Evolutionary conservation across 2,888 invertebrate genomes (phyloP), one percentile per base, ranked within the genome.

Genomic region (Beris morrisii): DNA sequence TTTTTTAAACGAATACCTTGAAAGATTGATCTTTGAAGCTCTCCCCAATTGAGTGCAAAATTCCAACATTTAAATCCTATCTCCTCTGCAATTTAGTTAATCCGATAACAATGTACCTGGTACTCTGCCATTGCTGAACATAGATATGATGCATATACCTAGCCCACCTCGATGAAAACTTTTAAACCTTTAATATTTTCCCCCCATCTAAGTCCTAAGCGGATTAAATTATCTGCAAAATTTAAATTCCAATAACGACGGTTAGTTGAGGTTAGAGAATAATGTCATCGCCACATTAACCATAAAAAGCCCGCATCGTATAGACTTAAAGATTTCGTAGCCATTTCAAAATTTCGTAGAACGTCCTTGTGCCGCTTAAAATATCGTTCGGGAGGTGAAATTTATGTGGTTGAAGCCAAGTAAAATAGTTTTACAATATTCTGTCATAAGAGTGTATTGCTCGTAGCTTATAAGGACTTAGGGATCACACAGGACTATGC

Each of bases 171-270:
- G 22, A 22, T 22, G 22, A 22, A 22, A 12, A 13, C 43, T 56
- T 13, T 56, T 15, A 13, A 38, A 31, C n/a, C 55, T 52, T 38
- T 61, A 52, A 61, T 43, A 61, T 61, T 61, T 48, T 52, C 61
- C 22, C 61, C 31, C 50, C 38, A 61, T 38, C 38, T 9, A 38
- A 38, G 38, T 61, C 30, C n/a, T 69, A 69, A 69, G 69, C 55
- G 69, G 69, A 69, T 69, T 69, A 69, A 67, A 67, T 67, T 69
- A 69, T 69, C 67, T 65, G 65, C 65, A 69, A 69, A 69, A 69
- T 69, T 65, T 67, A 67, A 69, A 69, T 69, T 69, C 65, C 67
- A 65, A 68, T 68, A 68, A 64, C 52, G 61, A 31, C 45, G 32
- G 50, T 55, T 61, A 52, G 61, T 22, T 50, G 52, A 50, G 52